A percentile compares a stretch with the other conserved stretches of the same genome.
These are phyloP conservation scores for Tichodroma muraria DNA, from an alignment of 2,113 vertebrate species.

Conservation along the genomic window DNA sequence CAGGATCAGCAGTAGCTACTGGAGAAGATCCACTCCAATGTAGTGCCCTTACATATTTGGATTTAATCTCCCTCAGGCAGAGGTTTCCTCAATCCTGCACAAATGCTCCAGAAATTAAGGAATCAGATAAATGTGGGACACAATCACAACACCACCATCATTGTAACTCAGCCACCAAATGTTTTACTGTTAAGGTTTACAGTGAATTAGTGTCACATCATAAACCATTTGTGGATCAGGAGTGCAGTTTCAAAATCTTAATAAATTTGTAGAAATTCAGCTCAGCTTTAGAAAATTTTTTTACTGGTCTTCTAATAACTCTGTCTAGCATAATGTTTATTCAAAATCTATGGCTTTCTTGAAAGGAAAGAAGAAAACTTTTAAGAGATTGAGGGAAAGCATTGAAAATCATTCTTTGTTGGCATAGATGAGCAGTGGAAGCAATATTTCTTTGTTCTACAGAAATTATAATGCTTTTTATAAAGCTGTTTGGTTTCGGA, in stretches of 20 bases:
- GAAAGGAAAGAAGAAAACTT: background rate
- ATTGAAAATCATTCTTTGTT: background rate
- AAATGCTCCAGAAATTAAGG: background rate
- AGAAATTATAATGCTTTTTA: constrained; percentile 11
- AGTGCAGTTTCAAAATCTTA: background rate
- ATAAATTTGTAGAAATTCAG: background rate
- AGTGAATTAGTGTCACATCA: background rate
- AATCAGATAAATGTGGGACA: background rate
- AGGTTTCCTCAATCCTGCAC: background rate
- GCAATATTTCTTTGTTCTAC: constrained; percentile 3
- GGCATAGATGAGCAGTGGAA: background rate
- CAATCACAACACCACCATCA: background rate
- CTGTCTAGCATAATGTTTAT: background rate
- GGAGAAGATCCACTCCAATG: background rate
- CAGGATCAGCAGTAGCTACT: background rate
- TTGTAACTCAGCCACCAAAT: background rate
- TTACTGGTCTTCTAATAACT: background rate
- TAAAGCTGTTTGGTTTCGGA: constrained; percentile 11
- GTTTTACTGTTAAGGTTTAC: background rate
- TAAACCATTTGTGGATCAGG: background rate
- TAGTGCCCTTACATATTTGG: background rate
- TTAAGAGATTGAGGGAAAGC: background rate
- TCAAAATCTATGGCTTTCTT: background rate
- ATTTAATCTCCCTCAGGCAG: background rate
- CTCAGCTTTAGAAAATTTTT: background rate